phyloP scores from a whole-genome alignment of 1,140 invertebrate species.

The Ceratitis capitata region DNA sequence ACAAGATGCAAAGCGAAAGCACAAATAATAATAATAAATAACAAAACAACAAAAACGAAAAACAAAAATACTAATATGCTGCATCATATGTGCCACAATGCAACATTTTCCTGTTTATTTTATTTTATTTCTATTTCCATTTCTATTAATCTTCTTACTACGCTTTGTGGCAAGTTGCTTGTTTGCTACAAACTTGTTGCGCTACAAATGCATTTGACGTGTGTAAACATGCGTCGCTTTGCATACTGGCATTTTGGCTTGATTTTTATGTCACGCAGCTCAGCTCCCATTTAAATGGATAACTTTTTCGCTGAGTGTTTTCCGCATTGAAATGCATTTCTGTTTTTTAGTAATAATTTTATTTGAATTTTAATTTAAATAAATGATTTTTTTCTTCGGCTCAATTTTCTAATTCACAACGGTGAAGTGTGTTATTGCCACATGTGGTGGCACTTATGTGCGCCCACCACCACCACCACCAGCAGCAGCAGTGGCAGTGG shows the following conservation, averaged over 20 bases:
- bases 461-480: neutral
- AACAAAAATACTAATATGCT: neutral
- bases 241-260: conserved; percentile 22
- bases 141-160: too few relatives aligned
- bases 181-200: neutral
- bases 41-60: neutral
- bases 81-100: neutral
- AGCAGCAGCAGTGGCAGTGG: neutral
- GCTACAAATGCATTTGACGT: neutral
- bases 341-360: neutral
- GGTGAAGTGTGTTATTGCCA: neutral
- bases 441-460: conserved; percentile 27
- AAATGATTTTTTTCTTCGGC: neutral
- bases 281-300: neutral
- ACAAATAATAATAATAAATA: neutral
- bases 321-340: neutral
- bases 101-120: neutral
- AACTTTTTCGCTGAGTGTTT: conserved; percentile 1
- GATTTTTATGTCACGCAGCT: neutral
- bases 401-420: conserved; percentile 2
- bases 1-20: neutral
- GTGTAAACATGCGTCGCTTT: conserved; percentile 15
- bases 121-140: too few relatives aligned
- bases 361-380: conserved; percentile 12
- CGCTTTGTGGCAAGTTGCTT: neutral